phyloP scores from a whole-genome alignment of 2,888 invertebrate species.

The Tetragonula carbonaria region DNA sequence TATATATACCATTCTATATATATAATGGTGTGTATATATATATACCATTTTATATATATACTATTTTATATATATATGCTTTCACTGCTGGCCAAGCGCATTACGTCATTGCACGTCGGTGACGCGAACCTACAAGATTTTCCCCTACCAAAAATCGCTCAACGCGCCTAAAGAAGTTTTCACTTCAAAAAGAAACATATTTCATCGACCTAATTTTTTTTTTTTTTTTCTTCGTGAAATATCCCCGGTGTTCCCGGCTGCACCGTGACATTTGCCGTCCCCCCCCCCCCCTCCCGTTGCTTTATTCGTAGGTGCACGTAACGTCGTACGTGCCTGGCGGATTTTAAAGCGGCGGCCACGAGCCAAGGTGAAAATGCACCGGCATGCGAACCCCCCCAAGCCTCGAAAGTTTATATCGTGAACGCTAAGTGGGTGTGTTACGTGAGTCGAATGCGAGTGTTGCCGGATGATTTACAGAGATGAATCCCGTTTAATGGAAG shows the following conservation, averaged over 20 bases:
- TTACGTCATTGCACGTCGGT: no score
- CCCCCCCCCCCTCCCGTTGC: neutral
- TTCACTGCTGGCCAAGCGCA: no score
- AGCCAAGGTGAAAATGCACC: conserved; percentile 57
- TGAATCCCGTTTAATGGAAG: conserved; percentile 65
- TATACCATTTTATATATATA: no score
- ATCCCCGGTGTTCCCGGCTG: neutral
- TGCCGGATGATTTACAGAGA: conserved; percentile 64
- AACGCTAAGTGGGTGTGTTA: conserved; percentile 50
- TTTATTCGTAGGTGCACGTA: conserved; percentile 39
- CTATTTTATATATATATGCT: no score
- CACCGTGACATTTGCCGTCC: conserved; percentile 32
- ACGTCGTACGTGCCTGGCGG: conserved; percentile 40
- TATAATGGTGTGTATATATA: no score
- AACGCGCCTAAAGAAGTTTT: no score
- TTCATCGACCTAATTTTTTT: conserved; percentile 17
- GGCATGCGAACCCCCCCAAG: conserved; percentile 43
- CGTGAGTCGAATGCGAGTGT: conserved; percentile 61
- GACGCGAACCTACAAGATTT: no score
- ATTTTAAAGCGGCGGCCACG: conserved; percentile 42
- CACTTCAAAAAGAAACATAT: neutral
- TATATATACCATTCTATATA: no score
- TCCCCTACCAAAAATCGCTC: no score
- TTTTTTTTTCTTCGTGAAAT: neutral
- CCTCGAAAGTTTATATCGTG: conserved; percentile 52